Percentiles rank a stretch among this genome's conserved stretches.
Evolutionary conservation across 2,888 invertebrate species (phyloP).

Genomic region (Eremobia ochroleuca): DNA sequence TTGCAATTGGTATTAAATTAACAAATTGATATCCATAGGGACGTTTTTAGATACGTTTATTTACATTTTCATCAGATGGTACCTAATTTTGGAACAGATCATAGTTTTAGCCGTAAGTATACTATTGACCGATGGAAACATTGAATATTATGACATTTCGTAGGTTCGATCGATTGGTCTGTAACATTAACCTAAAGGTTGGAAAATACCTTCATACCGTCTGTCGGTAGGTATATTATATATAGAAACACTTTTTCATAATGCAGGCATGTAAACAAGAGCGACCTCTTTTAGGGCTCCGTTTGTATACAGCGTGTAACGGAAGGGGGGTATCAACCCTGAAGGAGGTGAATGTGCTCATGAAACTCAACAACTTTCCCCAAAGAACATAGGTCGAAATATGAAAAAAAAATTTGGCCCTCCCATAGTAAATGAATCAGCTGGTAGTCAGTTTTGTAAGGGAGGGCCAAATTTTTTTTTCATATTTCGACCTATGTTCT

Average conservation of each 20-base stretch:
- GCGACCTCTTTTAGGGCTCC: too few relatives aligned
- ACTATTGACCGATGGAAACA: background rate
- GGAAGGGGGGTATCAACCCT: too few relatives aligned
- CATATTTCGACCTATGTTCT: too few relatives aligned
- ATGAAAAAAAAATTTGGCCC: too few relatives aligned
- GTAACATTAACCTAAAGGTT: conserved; percentile 5
- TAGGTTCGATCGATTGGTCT: conserved; percentile 2
- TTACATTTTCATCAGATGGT: background rate
- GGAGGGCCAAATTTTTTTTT: too few relatives aligned
- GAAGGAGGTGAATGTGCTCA: too few relatives aligned
- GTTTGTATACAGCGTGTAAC: too few relatives aligned
- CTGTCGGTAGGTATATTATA: background rate
- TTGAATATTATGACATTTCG: background rate
- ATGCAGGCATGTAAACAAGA: conserved; percentile 30
- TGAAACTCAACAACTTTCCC: too few relatives aligned
- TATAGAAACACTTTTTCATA: conserved; percentile 31
- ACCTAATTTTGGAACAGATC: background rate
- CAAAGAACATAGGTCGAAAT: too few relatives aligned
- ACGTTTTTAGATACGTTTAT: background rate
- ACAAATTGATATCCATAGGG: background rate
- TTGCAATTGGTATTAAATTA: background rate
- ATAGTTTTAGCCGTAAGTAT: background rate
- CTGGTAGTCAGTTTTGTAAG: too few relatives aligned
- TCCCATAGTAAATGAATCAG: too few relatives aligned
- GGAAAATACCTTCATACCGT: background rate